Conservation (phyloP, 2,797 vertebrate genomes). For the Aldrovandia affinis region DNA sequence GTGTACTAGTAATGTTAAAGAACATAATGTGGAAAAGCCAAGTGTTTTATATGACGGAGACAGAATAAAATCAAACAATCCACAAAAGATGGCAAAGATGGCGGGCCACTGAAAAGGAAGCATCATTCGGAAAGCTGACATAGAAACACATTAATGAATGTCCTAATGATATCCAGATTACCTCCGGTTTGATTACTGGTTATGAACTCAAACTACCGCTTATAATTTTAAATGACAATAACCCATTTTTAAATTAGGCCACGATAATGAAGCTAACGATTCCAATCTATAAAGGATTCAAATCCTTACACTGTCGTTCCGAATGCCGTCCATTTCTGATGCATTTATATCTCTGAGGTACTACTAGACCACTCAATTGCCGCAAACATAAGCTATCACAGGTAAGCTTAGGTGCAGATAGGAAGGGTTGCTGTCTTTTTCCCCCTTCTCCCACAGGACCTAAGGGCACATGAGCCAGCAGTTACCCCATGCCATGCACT, state of each 20-base stretch:
- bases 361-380: background rate
- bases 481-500: background rate
- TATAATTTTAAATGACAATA: too few species aligned
- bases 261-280: too few species aligned
- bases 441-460: background rate
- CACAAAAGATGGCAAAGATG: background rate
- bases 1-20: too few species aligned
- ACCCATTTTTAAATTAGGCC: too few species aligned
- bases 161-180: background rate
- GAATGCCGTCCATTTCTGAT: too few species aligned
- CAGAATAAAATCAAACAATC: background rate
- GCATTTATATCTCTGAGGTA: background rate
- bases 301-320: background rate
- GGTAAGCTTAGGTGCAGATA: background rate
- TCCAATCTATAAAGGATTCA: too few species aligned
- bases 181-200: background rate
- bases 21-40: too few species aligned
- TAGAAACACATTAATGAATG: background rate
- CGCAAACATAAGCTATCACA: background rate
- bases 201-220: background rate
- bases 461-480: background rate
- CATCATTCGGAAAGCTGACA: background rate
- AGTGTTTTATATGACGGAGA: background rate
- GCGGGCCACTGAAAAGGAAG: background rate
- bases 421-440: background rate